Conservation (phyloP, 1,140 invertebrate genomes). For the Asbolus verrucosus region DNA sequence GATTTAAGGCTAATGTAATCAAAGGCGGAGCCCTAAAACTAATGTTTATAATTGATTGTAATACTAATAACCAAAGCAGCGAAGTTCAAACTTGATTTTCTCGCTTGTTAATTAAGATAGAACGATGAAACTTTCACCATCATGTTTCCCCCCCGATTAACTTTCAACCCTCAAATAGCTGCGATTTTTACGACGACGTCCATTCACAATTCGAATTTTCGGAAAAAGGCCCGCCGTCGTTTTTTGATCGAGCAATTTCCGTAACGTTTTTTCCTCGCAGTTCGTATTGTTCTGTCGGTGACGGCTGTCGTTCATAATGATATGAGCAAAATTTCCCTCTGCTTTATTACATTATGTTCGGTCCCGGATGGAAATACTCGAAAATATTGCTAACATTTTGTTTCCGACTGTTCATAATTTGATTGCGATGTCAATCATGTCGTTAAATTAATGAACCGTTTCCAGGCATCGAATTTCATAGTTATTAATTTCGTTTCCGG, state of each 20-base stretch:
- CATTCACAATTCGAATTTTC: no score
- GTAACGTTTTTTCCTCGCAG: constrained; percentile 7
- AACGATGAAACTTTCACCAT: no score
- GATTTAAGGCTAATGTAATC: no score
- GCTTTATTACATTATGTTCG: constrained; percentile 25
- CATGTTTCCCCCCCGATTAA: no score
- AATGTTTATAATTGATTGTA: no score
- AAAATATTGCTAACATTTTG: constrained; percentile 30
- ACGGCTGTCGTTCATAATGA: constrained; percentile 38
- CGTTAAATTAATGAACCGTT: neutral
- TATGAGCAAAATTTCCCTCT: constrained; percentile 35
- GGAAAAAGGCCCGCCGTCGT: neutral
- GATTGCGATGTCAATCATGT: constrained; percentile 25
- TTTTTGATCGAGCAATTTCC: constrained; percentile 13
- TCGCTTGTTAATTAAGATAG: no score
- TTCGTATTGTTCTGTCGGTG: constrained; percentile 16
- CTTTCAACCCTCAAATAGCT: no score
- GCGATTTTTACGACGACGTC: no score
- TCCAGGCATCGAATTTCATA: neutral
- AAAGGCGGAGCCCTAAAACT: no score
- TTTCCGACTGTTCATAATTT: constrained; percentile 25
- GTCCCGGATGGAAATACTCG: constrained; percentile 12
- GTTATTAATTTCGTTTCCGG: constrained; percentile 7
- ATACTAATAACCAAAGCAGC: no score
- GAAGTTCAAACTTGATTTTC: no score